Conservation (phyloP, 2,113 vertebrate species). For the Pseudopodoces humilis region DNA sequence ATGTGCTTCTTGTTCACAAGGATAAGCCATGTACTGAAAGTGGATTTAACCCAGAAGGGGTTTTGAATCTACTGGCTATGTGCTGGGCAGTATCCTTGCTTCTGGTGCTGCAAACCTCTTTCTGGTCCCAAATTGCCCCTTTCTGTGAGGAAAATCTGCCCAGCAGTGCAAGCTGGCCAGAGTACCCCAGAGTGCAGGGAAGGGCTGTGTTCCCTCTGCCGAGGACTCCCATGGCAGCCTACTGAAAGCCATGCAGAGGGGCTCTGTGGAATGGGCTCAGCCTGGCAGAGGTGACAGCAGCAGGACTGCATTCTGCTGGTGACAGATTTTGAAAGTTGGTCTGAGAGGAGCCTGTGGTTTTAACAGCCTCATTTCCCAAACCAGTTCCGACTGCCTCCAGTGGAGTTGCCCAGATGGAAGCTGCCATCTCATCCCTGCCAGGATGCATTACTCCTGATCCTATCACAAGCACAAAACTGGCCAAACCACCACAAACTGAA, state of each 20-base stretch:
- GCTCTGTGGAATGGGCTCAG: not conserved
- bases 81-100: not conserved
- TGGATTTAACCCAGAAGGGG: not conserved
- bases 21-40: not conserved
- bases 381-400: not conserved
- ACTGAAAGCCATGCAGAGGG: not conserved
- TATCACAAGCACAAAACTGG: not conserved
- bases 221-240: accelerated
- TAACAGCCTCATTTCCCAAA: slow-evolving; percentile 10
- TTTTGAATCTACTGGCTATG: not conserved
- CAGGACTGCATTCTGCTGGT: not conserved
- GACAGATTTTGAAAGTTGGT: not conserved
- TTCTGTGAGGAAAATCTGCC: not conserved
- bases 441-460: not conserved
- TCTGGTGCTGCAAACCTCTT: not conserved
- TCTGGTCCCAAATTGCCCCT: not conserved
- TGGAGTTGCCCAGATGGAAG: not conserved
- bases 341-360: not conserved
- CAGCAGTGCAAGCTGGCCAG: not conserved
- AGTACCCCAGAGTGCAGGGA: not conserved
- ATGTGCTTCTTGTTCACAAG: not conserved
- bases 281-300: not conserved
- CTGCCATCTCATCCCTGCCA: not conserved
- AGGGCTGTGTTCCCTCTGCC: not conserved
- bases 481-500: not conserved